Evolutionary conservation across 2,888 invertebrate species (phyloP).

Genomic region (Diogma glabrata): DNA sequence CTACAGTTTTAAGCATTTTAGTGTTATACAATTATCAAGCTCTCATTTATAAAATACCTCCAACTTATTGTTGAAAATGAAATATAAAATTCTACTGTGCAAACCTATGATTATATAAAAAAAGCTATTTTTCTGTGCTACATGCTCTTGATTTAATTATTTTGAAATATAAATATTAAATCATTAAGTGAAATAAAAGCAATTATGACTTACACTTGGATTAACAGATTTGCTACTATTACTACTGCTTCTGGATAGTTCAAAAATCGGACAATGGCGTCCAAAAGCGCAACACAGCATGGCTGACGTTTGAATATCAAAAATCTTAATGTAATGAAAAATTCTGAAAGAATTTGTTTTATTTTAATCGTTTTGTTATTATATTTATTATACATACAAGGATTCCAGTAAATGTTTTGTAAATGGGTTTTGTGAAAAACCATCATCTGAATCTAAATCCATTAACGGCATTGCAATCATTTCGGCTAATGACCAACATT

Average conservation of each 20-base stretch:
- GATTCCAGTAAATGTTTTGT: constrained; percentile 75
- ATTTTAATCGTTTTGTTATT: constrained; percentile 7
- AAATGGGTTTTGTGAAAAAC: constrained; percentile 71
- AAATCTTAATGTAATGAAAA: constrained; percentile 64
- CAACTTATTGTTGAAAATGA: too few species aligned
- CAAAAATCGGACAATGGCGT: constrained; percentile 41
- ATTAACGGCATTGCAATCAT: constrained; percentile 45
- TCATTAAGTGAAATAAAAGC: too few species aligned
- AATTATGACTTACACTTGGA: constrained; percentile 39
- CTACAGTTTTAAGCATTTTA: too few species aligned
- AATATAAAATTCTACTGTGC: too few species aligned
- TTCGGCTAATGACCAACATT: constrained; percentile 78
- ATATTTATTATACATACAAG: constrained; percentile 47
- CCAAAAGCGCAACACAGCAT: constrained; percentile 86
- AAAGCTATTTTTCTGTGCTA: too few species aligned
- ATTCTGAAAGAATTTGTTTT: constrained; percentile 53
- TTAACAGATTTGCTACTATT: constrained; percentile 46
- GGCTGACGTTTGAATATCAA: constrained; percentile 88
- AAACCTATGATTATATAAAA: too few species aligned
- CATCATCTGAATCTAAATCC: constrained; percentile 46
- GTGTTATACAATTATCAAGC: too few species aligned
- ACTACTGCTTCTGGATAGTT: constrained; percentile 28
- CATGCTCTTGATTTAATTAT: too few species aligned
- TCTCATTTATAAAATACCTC: too few species aligned
- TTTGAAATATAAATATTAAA: background rate